Evolutionary conservation across 2,797 vertebrate genomes (phyloP).

Genomic region (Darevskia mixta): DNA sequence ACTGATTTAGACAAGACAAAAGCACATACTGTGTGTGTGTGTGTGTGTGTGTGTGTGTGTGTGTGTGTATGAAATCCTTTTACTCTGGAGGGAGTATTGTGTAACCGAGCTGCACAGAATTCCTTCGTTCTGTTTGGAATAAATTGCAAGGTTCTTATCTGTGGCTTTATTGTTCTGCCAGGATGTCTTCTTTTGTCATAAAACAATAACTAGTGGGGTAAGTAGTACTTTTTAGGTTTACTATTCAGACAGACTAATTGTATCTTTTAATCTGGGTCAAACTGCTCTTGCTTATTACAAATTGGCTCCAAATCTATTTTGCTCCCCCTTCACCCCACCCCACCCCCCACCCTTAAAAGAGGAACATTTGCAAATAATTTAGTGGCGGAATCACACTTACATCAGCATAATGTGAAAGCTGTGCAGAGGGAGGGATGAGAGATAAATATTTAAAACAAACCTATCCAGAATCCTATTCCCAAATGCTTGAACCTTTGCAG

Average conservation of each 20-base stretch:
- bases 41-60: neutral
- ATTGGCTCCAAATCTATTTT: conserved; percentile 73
- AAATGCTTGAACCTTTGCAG: conserved; percentile 29
- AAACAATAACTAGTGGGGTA: conserved; percentile 82
- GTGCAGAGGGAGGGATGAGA: too few relatives aligned
- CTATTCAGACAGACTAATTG: conserved; percentile 85
- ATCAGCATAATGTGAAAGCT: conserved; percentile 66
- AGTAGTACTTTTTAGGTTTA: conserved; percentile 84
- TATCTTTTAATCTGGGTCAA: conserved; percentile 87
- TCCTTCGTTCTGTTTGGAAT: conserved; percentile 59
- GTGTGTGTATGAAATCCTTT: conserved; percentile 1
- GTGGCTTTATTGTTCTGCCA: conserved; percentile 79
- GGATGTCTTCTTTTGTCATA: conserved; percentile 81
- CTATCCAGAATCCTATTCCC: conserved; percentile 45
- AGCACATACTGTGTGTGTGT: neutral
- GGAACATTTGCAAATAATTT: conserved; percentile 80
- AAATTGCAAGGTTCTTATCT: conserved; percentile 81
- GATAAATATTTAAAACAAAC: conserved; percentile 2
- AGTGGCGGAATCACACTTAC: conserved; percentile 68
- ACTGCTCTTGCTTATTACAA: conserved; percentile 84
- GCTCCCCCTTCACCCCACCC: neutral
- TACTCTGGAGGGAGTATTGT: conserved; percentile 43
- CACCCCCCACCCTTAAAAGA: conserved; percentile 27
- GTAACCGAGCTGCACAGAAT: conserved; percentile 32
- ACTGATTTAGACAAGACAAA: neutral